Evolutionary conservation across 1,140 invertebrate genomes (phyloP), one percentile per base, ranked within the genome.

Genomic region (Rhopalosiphum padi): DNA sequence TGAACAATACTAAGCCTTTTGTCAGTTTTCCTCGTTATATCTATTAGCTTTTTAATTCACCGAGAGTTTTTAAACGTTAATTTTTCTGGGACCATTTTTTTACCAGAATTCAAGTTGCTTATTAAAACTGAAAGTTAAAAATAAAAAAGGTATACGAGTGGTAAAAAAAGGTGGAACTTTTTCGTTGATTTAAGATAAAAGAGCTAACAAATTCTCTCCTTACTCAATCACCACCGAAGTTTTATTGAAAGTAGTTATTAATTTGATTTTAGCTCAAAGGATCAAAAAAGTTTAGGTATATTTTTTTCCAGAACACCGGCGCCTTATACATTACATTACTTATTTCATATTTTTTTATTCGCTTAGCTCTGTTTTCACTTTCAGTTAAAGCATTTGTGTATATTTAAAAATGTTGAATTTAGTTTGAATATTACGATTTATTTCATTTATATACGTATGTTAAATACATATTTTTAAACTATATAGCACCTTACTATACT

Each of bases 111-210:
- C 9, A 25, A 89, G 88, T 55, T 55, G 35, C 35, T 89, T 55
- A 89, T 89, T 41, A 89, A 55, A 53, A 55, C 9, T 48, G 35
- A 41, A 41, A 25, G 35, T 22, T 53, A 48, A 15, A 88, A 23
- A 51, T 18, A 88, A 51, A 7, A 55, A 35, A 89, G 35, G 51
- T 55, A 41, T 21, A 23, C 2, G n/a, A n/a, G 18, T 88, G n/a
- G 51, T 18, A 55, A 25, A 53, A 53, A 35, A 53, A 18, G 23
- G 1, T 37, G 88, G 53, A 89, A 89, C 88, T 41, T 89, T 89
- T 89, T 55, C 48, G 30, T 89, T 55, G 55, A 89, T 89, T 11
- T 22, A 89, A 89, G 48, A 51, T 89, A 55, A 89, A 89, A 89
- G 35, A 55, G 11, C 11, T 89, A 89, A 89, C 88, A 89, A 89